Evolutionary conservation across 2,113 vertebrate species (phyloP), one percentile per base, ranked within the genome.

Genomic region (Silurus meridionalis): DNA sequence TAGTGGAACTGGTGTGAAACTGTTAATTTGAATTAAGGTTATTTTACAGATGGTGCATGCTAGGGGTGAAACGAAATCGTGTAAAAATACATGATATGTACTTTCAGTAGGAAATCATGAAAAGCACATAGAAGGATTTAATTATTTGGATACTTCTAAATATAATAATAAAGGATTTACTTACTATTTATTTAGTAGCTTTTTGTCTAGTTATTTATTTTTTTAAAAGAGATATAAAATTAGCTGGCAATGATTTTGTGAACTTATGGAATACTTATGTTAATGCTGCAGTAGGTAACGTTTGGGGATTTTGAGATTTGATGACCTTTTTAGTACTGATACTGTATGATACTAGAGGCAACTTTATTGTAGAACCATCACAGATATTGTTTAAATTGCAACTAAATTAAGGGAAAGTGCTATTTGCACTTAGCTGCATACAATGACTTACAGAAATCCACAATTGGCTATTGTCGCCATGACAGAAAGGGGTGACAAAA

Each of bases 1-100:
- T n/a, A 64, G 80, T 74, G 61, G 84, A 83, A 91, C 85, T 71
- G 28, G 48, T 92, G 95, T 95, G 94, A 37, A 93, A 79, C 87
- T 90, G 95, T 96, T 96, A 96, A 84, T 91, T 86, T 71, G 37
- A 64, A 84, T 71, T 75, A n/a, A 72, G 8, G 55, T 58, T 37
- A 60, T 81, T 53, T 50, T 71, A 72, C 7, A 23, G 37, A 81
- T 82, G 57, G n/a, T 37, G 25, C 83, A 80, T 80, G 84, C 72
- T 85, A 48, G 78, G 1, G 28, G 78, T 80, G 25, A 8, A 46
- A 60, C 4, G 28, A 10, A 21, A 80, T 19, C 21, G 17, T 46
- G 25, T 60, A 61, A 7, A 80, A 46, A 61, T 61, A 61, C 25
- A 80, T 80, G 28, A 80, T 23, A 48, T 60, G 55, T 55, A 21